Conservation (phyloP, 30 jellyfish, hydroid and myxozoan genomes). For the Aurelia aurita region DNA sequence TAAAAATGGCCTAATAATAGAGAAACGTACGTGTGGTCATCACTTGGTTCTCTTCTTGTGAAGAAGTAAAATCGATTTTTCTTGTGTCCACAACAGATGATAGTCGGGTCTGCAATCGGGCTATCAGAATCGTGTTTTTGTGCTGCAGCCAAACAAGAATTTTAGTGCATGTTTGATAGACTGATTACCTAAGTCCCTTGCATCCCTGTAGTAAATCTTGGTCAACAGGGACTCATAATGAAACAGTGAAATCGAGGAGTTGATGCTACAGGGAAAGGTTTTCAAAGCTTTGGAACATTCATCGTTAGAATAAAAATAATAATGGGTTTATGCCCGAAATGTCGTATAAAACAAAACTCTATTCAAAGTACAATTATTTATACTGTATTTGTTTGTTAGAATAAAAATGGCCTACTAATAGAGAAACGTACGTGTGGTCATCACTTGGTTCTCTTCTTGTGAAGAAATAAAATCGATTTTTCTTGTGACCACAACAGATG, state of each 20-base stretch:
- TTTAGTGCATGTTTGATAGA: too few species aligned
- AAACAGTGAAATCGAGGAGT: too few species aligned
- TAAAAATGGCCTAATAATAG: not conserved
- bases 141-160: slow-evolving; percentile 97
- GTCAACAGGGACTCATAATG: too few species aligned
- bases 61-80: slow-evolving; percentile 93
- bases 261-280: too few species aligned
- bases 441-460: slow-evolving; percentile 93
- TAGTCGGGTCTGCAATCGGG: slow-evolving; percentile 83
- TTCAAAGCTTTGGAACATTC: too few species aligned
- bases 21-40: slow-evolving; percentile 80
- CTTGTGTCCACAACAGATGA: slow-evolving; percentile 89
- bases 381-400: too few species aligned
- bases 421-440: slow-evolving; percentile 76
- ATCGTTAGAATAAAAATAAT: too few species aligned
- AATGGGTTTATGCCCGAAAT: too few species aligned
- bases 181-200: too few species aligned
- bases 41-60: slow-evolving; percentile 91
- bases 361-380: too few species aligned
- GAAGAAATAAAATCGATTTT: slow-evolving; percentile 91
- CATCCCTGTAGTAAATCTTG: too few species aligned
- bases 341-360: too few species aligned
- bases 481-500: slow-evolving; percentile 89
- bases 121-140: slow-evolving; percentile 60
- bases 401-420: not conserved